A percentile compares a stretch with the other conserved stretches of the same genome.
Evolutionary conservation across 1,140 invertebrate genomes (phyloP).

Genomic region (Hestina assimilis): DNA sequence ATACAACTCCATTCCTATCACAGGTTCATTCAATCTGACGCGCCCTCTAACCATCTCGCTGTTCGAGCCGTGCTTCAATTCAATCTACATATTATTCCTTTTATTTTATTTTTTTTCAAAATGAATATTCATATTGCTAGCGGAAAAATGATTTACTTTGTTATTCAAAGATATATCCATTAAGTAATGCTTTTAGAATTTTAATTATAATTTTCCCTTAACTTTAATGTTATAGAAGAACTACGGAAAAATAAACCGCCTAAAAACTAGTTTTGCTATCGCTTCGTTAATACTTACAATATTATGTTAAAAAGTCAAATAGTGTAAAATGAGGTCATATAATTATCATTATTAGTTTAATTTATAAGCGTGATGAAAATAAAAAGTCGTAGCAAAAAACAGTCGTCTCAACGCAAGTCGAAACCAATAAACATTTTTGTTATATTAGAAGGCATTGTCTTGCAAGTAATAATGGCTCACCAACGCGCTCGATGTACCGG

Average conservation of each 20-base stretch:
- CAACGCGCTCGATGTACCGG: slow-evolving; percentile 45
- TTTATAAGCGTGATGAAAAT: not conserved
- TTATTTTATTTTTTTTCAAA: slow-evolving; percentile 26
- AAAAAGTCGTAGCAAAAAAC: not conserved
- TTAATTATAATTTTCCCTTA: too few relatives aligned
- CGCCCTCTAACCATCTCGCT: slow-evolving; percentile 40
- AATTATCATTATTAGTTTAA: too few relatives aligned
- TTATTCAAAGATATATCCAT: slow-evolving; percentile 18
- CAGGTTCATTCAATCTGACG: slow-evolving; percentile 44
- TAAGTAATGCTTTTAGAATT: slow-evolving; percentile 2
- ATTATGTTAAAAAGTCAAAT: too few relatives aligned
- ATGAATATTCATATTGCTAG: slow-evolving; percentile 24
- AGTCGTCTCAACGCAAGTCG: not conserved
- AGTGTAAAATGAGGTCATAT: too few relatives aligned
- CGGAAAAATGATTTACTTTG: slow-evolving; percentile 21
- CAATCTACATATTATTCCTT: slow-evolving; percentile 25
- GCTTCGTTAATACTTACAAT: too few relatives aligned
- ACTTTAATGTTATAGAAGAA: too few relatives aligned
- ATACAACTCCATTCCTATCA: slow-evolving; percentile 47
- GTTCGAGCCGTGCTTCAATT: slow-evolving; percentile 16
- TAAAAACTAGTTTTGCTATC: too few relatives aligned
- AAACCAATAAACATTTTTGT: slow-evolving; percentile 59
- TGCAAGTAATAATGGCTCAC: slow-evolving; percentile 56
- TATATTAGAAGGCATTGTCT: slow-evolving; percentile 61
- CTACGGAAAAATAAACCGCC: too few relatives aligned